These are phyloP conservation scores for Alentia gelatinosa DNA, from an alignment of 2,888 invertebrate species.

Conservation along the genomic window DNA sequence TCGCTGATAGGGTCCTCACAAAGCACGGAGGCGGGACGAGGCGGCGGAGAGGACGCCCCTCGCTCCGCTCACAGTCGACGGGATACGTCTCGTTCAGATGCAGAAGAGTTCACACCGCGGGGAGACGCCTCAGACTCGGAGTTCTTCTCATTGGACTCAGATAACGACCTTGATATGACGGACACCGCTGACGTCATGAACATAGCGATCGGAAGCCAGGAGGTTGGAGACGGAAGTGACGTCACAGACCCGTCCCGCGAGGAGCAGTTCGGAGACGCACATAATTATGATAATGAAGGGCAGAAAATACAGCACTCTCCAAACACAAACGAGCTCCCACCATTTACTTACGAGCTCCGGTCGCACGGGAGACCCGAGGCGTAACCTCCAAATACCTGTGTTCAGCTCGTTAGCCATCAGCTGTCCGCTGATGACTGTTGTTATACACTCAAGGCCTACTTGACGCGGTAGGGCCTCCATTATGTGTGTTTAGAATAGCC, in stretches of 20 bases:
- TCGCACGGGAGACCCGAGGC: neutral
- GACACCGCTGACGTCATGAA: neutral
- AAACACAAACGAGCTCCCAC: neutral
- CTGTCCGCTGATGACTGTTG: neutral
- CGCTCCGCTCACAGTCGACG: too few relatives aligned
- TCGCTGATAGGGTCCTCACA: too few relatives aligned
- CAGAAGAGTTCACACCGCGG: too few relatives aligned
- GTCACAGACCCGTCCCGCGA: neutral
- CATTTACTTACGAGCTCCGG: neutral
- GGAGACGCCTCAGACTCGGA: neutral
- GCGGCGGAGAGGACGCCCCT: too few relatives aligned
- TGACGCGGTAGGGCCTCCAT: neutral
- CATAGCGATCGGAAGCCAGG: neutral
- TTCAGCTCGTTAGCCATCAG: neutral
- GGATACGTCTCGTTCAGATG: too few relatives aligned
- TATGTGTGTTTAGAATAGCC: too few relatives aligned
- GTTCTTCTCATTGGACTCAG: neutral
- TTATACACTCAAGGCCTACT: neutral
- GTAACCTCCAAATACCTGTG: neutral
- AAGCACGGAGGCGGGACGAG: too few relatives aligned
- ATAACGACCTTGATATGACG: too few relatives aligned
- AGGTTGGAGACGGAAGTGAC: neutral
- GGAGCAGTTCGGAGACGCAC: neutral
- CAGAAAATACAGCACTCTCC: neutral
- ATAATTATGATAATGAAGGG: neutral